Conservation (phyloP, 2,797 vertebrate genomes). For the Falco novaeseelandiae region DNA sequence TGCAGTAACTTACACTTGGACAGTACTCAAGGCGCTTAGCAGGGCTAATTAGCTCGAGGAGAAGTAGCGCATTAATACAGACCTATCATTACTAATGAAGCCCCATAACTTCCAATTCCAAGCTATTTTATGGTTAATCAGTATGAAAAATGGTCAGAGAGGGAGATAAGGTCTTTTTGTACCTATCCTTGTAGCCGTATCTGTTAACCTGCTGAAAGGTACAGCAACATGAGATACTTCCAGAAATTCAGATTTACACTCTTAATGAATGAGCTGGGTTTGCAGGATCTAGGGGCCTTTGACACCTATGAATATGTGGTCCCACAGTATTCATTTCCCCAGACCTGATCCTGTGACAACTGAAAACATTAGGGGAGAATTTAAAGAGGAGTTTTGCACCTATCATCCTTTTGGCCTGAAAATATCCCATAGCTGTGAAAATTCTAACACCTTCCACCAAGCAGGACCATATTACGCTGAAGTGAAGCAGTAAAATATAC, state of each 20-base stretch:
- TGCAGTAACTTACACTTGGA: neutral
- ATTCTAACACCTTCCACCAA: neutral
- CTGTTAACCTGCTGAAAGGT: neutral
- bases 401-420: neutral
- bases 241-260: neutral
- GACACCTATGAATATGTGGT: accelerated
- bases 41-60: neutral
- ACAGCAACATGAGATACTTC: neutral
- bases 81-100: neutral
- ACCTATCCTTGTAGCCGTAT: neutral
- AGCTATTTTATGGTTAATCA: neutral
- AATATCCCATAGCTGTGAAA: neutral
- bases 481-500: neutral
- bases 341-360: neutral
- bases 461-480: neutral
- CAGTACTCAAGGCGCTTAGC: neutral
- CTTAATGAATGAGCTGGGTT: neutral
- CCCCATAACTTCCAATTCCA: neutral
- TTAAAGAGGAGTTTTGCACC: neutral
- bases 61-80: neutral
- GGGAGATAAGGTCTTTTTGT: neutral
- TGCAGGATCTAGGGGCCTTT: neutral
- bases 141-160: neutral
- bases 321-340: neutral
- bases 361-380: neutral